Conservation (phyloP, 2,113 vertebrate species). For the Bathybates hornii region DNA sequence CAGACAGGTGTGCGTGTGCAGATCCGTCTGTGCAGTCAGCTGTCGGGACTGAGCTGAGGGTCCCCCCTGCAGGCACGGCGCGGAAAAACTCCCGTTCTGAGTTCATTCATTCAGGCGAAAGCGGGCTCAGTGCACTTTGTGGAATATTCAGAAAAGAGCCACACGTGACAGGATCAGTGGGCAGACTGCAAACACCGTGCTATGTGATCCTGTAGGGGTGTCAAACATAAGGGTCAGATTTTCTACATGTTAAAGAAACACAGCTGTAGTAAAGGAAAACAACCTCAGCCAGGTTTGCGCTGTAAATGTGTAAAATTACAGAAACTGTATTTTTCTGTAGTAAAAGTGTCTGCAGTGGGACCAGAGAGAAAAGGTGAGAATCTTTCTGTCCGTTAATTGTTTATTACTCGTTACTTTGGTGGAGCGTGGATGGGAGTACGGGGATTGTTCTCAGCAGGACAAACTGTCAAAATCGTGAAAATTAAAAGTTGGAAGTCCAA, state of each 20-base stretch:
- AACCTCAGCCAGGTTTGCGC: not conserved
- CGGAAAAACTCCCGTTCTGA: not conserved
- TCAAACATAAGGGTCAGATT: not conserved
- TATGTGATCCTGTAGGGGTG: not conserved
- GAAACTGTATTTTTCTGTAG: not conserved
- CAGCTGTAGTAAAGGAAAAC: not conserved
- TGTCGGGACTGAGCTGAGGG: not conserved
- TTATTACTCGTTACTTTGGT: not conserved
- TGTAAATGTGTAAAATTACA: not conserved
- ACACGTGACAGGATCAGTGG: not conserved
- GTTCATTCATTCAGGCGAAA: not conserved
- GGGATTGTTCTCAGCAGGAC: not conserved
- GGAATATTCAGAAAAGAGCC: not conserved
- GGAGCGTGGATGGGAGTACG: not conserved
- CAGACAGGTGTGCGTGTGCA: not conserved
- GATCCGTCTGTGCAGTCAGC: not conserved
- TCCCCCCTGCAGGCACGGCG: not conserved
- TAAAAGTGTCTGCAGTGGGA: not conserved
- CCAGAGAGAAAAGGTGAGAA: not conserved
- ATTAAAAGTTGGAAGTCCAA: not conserved
- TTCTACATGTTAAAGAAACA: not conserved
- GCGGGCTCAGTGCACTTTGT: not conserved
- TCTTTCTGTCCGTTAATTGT: accelerated
- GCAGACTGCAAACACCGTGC: not conserved
- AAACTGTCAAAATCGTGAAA: not conserved